phyloP scores from a whole-genome alignment of 2,888 invertebrate genomes.

The Formica aserva region DNA sequence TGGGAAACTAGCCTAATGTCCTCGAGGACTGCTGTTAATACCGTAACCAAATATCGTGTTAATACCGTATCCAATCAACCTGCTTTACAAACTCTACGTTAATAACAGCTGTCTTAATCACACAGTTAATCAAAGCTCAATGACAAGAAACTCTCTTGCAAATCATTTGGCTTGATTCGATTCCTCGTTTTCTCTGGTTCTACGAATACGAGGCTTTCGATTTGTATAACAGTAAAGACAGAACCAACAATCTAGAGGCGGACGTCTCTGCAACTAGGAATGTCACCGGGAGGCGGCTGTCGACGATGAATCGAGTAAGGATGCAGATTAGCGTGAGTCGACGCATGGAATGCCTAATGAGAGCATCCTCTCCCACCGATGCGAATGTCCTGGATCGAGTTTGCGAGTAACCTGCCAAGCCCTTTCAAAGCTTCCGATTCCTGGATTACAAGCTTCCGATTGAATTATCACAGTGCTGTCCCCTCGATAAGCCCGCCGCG shows the following conservation, averaged over 20 bases:
- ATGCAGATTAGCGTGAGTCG: constrained; percentile 78
- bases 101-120: constrained; percentile 4
- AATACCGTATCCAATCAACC: constrained; percentile 40
- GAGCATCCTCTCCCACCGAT: constrained; percentile 51
- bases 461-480: constrained; percentile 73
- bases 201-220: not conserved
- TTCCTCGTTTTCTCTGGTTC: not conserved
- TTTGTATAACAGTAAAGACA: constrained; percentile 33
- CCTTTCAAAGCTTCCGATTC: constrained; percentile 71
- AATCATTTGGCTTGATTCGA: constrained; percentile 18
- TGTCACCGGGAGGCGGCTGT: constrained; percentile 23
- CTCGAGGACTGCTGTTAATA: constrained; percentile 38
- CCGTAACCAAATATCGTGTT: constrained; percentile 37
- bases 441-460: constrained; percentile 78
- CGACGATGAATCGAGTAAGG: constrained; percentile 50
- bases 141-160: not conserved
- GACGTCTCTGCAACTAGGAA: constrained; percentile 44
- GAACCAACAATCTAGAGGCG: constrained; percentile 61
- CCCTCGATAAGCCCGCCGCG: constrained; percentile 43
- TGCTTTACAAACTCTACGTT: constrained; percentile 10
- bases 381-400: constrained; percentile 57
- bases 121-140: not conserved
- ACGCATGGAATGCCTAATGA: constrained; percentile 79
- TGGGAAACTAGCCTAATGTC: constrained; percentile 47
- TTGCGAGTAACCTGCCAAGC: constrained; percentile 61